phyloP scores from a whole-genome alignment of 2,113 vertebrate species.

The Festucalex cinctus region DNA sequence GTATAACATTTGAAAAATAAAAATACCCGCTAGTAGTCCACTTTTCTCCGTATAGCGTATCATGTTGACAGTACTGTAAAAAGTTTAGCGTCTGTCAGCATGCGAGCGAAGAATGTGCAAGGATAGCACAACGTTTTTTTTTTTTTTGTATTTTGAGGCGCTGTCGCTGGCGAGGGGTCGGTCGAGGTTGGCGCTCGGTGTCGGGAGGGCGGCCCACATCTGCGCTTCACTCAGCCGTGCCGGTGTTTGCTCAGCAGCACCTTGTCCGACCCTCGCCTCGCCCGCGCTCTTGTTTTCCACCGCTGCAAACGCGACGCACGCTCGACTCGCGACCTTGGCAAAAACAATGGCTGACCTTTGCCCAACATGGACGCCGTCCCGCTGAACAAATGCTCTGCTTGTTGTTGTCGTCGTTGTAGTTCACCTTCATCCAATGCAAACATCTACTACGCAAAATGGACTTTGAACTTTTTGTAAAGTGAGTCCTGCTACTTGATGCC shows the following conservation, averaged over 20 bases:
- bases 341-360: slow-evolving; percentile 22
- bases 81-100: not conserved
- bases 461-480: not conserved
- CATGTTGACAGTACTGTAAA: not conserved
- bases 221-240: slow-evolving; percentile 45
- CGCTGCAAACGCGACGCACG: slow-evolving; percentile 51
- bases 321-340: slow-evolving; percentile 32
- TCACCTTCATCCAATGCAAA: not conserved
- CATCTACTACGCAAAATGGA: not conserved
- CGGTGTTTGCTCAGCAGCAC: slow-evolving; percentile 17
- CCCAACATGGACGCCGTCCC: not conserved
- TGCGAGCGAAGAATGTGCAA: not conserved
- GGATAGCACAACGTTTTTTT: not conserved
- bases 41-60: no score
- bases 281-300: slow-evolving; percentile 45
- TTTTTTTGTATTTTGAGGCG: not conserved
- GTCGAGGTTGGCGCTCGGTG: slow-evolving; percentile 13
- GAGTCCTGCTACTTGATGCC: not conserved
- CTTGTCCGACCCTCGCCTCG: slow-evolving; percentile 18
- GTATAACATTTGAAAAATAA: no score
- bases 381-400: not conserved
- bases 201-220: slow-evolving; percentile 57
- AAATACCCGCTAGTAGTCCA: no score
- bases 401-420: not conserved
- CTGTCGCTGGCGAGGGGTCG: not conserved